These are phyloP conservation scores for Fulica atra DNA, from an alignment of 2,113 vertebrate species.

Conservation along the genomic window DNA sequence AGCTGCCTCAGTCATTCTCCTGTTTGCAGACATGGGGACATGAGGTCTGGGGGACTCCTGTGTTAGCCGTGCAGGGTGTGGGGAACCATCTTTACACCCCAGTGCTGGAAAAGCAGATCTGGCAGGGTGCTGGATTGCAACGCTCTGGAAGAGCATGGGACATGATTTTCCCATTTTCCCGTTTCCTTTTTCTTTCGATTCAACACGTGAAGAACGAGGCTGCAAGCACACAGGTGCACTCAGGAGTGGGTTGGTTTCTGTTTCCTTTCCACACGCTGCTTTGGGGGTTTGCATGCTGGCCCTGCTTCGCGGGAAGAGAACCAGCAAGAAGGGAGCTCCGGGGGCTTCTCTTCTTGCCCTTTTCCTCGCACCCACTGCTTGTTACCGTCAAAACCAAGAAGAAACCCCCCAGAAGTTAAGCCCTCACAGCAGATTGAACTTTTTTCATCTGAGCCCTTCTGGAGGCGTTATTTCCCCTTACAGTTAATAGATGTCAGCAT, in stretches of 20 bases:
- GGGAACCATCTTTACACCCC: background rate
- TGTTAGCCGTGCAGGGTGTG: background rate
- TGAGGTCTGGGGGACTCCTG: background rate
- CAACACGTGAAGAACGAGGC: background rate
- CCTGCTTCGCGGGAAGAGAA: rapidly evolving
- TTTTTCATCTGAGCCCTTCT: background rate
- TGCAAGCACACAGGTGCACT: background rate
- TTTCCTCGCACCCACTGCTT: background rate
- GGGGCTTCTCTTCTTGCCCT: background rate
- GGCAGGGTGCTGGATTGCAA: background rate
- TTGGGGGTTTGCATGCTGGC: background rate
- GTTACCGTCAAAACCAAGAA: background rate
- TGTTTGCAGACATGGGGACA: background rate
- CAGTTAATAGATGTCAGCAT: background rate
- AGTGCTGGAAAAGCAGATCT: background rate
- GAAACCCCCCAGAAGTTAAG: background rate
- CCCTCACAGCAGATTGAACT: background rate
- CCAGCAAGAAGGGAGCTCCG: background rate
- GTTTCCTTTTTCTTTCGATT: background rate
- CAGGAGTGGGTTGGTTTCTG: background rate
- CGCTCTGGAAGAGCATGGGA: background rate
- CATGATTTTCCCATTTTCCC: background rate
- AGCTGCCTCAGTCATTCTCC: constrained; percentile 2
- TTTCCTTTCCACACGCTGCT: background rate
- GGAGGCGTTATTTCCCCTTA: background rate